phyloP scores from a whole-genome alignment of 2,797 vertebrate species.

The Argyrosomus regius region DNA sequence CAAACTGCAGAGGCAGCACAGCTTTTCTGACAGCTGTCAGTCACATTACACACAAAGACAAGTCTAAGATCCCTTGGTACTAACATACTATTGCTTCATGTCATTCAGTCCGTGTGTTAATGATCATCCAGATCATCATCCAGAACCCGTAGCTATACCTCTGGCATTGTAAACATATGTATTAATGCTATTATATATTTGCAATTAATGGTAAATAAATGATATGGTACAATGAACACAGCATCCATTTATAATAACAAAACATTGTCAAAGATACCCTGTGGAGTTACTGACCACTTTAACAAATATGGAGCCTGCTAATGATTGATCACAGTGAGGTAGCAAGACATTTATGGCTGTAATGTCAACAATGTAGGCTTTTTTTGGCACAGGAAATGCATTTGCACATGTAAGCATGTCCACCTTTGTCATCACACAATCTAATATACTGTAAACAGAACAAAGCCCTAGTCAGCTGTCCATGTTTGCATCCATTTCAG shows the following conservation, averaged over 20 bases:
- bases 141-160: background rate
- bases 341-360: too few relatives aligned
- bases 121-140: background rate
- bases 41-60: constrained; percentile 25
- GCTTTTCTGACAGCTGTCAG: constrained; percentile 43
- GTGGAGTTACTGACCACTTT: too few relatives aligned
- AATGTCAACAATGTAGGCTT: background rate
- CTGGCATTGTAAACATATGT: background rate
- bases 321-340: too few relatives aligned
- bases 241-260: background rate
- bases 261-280: background rate
- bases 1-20: background rate
- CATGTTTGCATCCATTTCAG: background rate
- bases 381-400: background rate
- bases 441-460: background rate
- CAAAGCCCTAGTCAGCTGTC: background rate
- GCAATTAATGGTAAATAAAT: background rate
- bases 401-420: background rate
- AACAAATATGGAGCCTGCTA: too few relatives aligned
- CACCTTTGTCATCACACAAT: background rate
- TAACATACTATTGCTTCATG: constrained; percentile 12
- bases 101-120: constrained; percentile 1
- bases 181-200: background rate
- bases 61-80: constrained; percentile 2
- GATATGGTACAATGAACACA: background rate